A percentile compares a stretch with the other conserved stretches of the same genome.
Conservation (phyloP, 2,888 invertebrate species). For the Blomia tropicalis region DNA sequence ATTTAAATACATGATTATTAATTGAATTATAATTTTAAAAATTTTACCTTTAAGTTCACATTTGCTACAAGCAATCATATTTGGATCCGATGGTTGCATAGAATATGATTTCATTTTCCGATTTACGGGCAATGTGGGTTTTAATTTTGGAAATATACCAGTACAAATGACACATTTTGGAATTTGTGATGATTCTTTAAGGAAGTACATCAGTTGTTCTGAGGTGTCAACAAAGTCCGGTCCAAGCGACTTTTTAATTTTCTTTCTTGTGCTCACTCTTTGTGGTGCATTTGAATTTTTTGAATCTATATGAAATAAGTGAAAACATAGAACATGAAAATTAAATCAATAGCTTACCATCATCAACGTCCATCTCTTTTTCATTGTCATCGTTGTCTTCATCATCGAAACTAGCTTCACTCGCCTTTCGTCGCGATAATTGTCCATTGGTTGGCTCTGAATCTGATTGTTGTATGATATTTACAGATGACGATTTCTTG, state of each 20-base stretch:
- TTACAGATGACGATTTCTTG: no score
- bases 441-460: no score
- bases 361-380: no score
- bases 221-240: slow-evolving; percentile 33
- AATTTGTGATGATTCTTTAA: not conserved
- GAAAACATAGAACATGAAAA: no score
- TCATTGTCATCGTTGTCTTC: no score
- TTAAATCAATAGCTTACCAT: no score
- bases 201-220: slow-evolving; percentile 5
- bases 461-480: no score
- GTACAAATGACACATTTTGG: not conserved
- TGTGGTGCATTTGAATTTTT: slow-evolving; percentile 1
- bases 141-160: not conserved
- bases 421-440: no score
- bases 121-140: not conserved
- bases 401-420: no score
- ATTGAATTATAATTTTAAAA: not conserved
- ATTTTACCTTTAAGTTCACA: not conserved
- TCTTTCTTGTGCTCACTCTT: slow-evolving; percentile 19
- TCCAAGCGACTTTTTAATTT: slow-evolving; percentile 33
- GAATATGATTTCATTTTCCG: not conserved
- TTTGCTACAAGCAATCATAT: not conserved
- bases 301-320: no score
- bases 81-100: not conserved
- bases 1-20: no score